Evolutionary conservation across 2,797 vertebrate genomes (phyloP), one percentile per base, ranked within the genome.

Genomic region (Karalla daura): DNA sequence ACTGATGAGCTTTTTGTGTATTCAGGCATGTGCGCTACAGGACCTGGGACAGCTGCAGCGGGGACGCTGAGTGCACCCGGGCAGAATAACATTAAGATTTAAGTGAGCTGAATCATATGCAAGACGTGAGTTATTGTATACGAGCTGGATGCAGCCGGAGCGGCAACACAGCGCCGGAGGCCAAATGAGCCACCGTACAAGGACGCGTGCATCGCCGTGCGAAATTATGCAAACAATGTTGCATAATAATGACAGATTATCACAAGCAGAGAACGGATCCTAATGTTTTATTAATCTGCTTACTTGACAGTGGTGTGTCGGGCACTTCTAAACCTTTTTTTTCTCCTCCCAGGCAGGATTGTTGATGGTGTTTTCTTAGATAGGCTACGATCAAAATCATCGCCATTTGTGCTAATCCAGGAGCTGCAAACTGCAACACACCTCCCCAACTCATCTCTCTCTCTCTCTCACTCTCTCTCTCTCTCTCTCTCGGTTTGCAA

Each of bases 271-370:
- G 32, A 58, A 60, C 39, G 77, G 65, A 50, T 50, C 20, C 63
- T 71, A 40, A 74, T 85, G 73, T 72, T 79, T 81, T 70, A 83
- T 85, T 86, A 79, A 86, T 79, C 52, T 64, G 20, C 56, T 63
- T 54, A 37, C 46, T 58, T 63, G 45, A 58, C 55, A 63, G 52
- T 7, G 8, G 53, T 46, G 23, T 13, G 2, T 15, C 11, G 23
- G 63, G 43, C 37, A 58, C 47, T 63, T 79, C 41, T 40, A 51
- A 77, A 47, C 21, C 39, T 30, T 58, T 45, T 20, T 13, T 35
- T 43, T 54, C 6, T 18, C 9, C 12, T 44, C 58, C 12, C 8
- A 10, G 35, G 32, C 24, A 44, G 43, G 43, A 62, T 35, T 20
- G 20, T 63, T 37, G 41, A 40, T 60, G 44, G 46, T 41, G n/a